Evolutionary conservation across 2,888 invertebrate genomes (phyloP), one percentile per base, ranked within the genome.

Genomic region (Agrotis exclamationis): DNA sequence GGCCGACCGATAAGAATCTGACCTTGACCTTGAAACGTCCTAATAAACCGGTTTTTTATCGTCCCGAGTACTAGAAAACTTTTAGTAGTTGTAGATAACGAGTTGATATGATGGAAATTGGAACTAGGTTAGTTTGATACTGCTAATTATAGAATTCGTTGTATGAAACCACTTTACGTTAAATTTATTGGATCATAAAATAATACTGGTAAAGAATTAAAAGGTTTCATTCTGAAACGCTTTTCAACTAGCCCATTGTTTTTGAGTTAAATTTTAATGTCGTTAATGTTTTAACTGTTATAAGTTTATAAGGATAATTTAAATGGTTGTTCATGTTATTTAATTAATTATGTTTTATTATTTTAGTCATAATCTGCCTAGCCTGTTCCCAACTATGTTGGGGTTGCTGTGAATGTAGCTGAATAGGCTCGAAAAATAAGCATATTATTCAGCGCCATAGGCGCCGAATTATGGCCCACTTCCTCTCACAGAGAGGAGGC

Each of bases 11-110:
- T 84, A 78, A 63, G 39, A 20, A 84, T 72, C 70, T 68, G 28
- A 22, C 74, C 71, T 54, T 82, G 69, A 78, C 82, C 84, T 28
- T 33, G 20, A 74, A 63, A 78, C 51, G 59, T 63, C 67, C 65
- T 70, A 78, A 82, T 78, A 82, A 82, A 78, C 63, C 28, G 44
- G 39, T 33, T 67, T 60, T 81, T 74, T 72, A 84, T 78, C 67
- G 82, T 44, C 24, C 22, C 28, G n/a, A 72, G 44, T 81, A 84
- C 71, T 74, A 72, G 63, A 70, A 84, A 63, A 74, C 62, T 79
- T 82, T 65, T 83, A 78, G 28, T 79, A 47, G 54, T 82, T 73
- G n/a, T 48, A 70, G 77, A 81, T 79, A 69, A 65, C 28, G 54
- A 54, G 20, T 67, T 63, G 57, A 51, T 79, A 60, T 62, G 59